These are phyloP conservation scores for Puntigrus tetrazona DNA, from an alignment of 2,113 vertebrate species.

Conservation along the genomic window DNA sequence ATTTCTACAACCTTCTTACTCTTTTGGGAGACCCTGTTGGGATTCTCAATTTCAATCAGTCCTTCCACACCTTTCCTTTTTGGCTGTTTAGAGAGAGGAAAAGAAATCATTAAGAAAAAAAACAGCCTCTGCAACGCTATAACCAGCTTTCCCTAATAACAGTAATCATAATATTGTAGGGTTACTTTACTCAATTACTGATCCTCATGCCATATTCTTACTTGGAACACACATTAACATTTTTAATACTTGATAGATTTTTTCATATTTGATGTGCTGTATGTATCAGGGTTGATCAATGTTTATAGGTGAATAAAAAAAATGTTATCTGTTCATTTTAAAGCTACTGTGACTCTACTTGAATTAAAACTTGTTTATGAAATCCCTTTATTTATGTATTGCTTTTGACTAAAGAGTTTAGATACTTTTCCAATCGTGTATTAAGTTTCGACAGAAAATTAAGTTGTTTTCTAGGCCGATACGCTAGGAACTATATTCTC, in stretches of 20 bases:
- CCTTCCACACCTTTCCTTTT: slow-evolving; percentile 79
- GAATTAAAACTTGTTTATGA: not conserved
- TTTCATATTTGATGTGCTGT: not conserved
- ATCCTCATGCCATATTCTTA: not conserved
- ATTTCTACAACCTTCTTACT: slow-evolving; percentile 77
- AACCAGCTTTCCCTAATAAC: not conserved
- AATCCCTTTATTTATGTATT: too few species aligned
- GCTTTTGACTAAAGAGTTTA: too few species aligned
- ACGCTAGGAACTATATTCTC: too few species aligned
- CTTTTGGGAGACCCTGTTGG: slow-evolving; percentile 78
- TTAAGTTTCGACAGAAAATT: too few species aligned
- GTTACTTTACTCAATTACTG: not conserved
- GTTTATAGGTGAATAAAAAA: not conserved
- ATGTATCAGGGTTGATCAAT: not conserved
- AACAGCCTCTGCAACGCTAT: not conserved
- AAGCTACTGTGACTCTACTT: not conserved
- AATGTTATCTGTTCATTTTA: not conserved
- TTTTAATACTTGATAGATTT: not conserved
- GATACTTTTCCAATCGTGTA: too few species aligned
- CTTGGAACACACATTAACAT: not conserved
- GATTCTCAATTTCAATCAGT: slow-evolving; percentile 82
- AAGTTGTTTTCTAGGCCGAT: too few species aligned
- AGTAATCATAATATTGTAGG: not conserved
- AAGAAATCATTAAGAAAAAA: not conserved
- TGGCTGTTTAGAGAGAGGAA: not conserved